Base-by-base conservation (phyloP, 1,140 invertebrate species). In the Phocides pigmalion region DNA sequence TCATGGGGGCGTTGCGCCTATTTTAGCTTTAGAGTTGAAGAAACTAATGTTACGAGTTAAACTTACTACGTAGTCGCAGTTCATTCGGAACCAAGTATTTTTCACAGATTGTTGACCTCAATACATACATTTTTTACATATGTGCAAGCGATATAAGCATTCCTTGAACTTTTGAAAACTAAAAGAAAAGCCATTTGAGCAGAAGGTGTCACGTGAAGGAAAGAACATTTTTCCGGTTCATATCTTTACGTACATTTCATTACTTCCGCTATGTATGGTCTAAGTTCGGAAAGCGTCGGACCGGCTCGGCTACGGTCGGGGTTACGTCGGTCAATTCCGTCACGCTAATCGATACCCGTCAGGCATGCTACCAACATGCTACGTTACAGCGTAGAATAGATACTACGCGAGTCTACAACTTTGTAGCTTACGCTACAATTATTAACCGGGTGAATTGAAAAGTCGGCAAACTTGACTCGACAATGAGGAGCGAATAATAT, bases 211-310 rank as follows among this genome's bases (percentile, higher is more conserved):
- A 81, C 68, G 76, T 73, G 74, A 83, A 82, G 82, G 84, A 86
- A 85, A 84, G 86, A 81, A 84, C 83, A 83, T 87, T 90, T 87
- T 88, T 90, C 82, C 84, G 85, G 82, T 86, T 89, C 84, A 87
- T 89, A 88, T 89, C 81, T 81, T 85, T 88, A 77, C 82, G 78
- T 88, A 90, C 86, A 88, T 89, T 90, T 89, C 86, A 88, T 90
- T 90, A 87, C 85, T 89, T 89, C 86, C 88, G 86, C 81, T 84
- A 84, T 85, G 80, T 87, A 82, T 87, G 84, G 75, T 84, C 76
- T 72, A 62, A 66, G 65, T 49, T 84, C 78, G 79, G 71, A 49
- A 12, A 56, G 39, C 59, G 35, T 82, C 84, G 84, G 77, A 56
- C 8, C 6, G 37, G 54, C 62, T 88, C 85, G 84, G 76, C 46